These are phyloP conservation scores for Orthosia gracilis DNA, from an alignment of 2,888 invertebrate genomes.

Conservation along the genomic window DNA sequence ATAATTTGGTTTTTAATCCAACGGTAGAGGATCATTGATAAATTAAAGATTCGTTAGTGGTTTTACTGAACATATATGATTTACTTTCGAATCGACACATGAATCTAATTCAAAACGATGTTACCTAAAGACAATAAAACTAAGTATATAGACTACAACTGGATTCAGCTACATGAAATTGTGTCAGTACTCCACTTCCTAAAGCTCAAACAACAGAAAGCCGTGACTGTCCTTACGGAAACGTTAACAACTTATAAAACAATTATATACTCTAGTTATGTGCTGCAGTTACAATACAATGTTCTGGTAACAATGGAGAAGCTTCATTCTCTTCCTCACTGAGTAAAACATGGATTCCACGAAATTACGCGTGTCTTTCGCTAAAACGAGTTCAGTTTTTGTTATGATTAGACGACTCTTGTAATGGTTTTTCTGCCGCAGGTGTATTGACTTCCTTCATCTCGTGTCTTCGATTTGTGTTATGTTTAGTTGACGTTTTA, in stretches of 20 bases:
- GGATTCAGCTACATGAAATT: not conserved
- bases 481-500: not conserved
- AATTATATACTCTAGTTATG: conserved; percentile 39
- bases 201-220: conserved; percentile 19
- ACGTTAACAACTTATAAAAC: conserved; percentile 41
- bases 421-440: conserved; percentile 41
- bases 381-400: conserved; percentile 52
- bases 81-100: not conserved
- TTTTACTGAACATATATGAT: conserved; percentile 26
- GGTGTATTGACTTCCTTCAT: conserved; percentile 51
- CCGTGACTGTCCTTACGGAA: conserved; percentile 44
- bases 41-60: not conserved
- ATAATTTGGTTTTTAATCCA: not conserved
- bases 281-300: conserved; percentile 35
- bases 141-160: not conserved
- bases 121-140: conserved; percentile 4
- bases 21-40: not conserved
- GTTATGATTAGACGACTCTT: conserved; percentile 28
- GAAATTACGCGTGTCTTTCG: conserved; percentile 44
- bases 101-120: not conserved
- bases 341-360: conserved; percentile 59
- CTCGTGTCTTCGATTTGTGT: conserved; percentile 25
- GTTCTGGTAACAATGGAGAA: conserved; percentile 55
- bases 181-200: not conserved
- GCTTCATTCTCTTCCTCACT: conserved; percentile 58